phyloP scores from a whole-genome alignment of 1,140 invertebrate genomes.

The Gryon sp. region DNA sequence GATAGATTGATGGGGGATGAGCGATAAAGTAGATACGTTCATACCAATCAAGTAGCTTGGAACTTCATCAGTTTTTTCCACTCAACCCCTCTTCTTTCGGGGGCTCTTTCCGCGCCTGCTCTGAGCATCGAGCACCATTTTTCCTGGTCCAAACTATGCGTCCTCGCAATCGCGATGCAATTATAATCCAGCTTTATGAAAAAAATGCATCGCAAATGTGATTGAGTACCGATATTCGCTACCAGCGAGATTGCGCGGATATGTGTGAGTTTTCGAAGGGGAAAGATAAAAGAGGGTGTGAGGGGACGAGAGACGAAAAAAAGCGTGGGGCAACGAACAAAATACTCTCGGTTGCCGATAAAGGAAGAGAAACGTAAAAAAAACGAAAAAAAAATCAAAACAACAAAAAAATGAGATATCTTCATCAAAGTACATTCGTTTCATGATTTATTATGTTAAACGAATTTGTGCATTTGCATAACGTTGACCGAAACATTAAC shows the following conservation, averaged over 20 bases:
- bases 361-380: no score
- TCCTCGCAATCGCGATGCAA: conserved; percentile 79
- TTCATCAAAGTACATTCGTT: conserved; percentile 65
- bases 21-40: conserved; percentile 77
- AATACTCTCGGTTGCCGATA: conserved; percentile 73
- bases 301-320: conserved; percentile 36
- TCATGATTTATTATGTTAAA: conserved; percentile 55
- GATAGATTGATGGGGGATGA: conserved; percentile 68
- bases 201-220: conserved; percentile 80
- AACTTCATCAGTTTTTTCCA: conserved; percentile 78
- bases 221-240: conserved; percentile 78
- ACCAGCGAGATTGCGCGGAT: conserved; percentile 72
- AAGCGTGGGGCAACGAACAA: conserved; percentile 70
- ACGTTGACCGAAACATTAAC: conserved; percentile 19
- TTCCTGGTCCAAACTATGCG: conserved; percentile 68
- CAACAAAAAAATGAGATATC: conserved; percentile 74
- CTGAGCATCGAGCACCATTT: conserved; percentile 72
- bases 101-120: conserved; percentile 54
- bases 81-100: conserved; percentile 65
- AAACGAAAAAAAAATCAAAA: no score
- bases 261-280: conserved; percentile 62
- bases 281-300: conserved; percentile 61
- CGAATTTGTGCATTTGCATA: conserved; percentile 24
- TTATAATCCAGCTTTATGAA: conserved; percentile 81
- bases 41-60: conserved; percentile 79